A percentile compares a stretch with the other conserved stretches of the same genome.
phyloP scores from a whole-genome alignment of 2,113 vertebrate species.

The Takifugu bimaculatus region DNA sequence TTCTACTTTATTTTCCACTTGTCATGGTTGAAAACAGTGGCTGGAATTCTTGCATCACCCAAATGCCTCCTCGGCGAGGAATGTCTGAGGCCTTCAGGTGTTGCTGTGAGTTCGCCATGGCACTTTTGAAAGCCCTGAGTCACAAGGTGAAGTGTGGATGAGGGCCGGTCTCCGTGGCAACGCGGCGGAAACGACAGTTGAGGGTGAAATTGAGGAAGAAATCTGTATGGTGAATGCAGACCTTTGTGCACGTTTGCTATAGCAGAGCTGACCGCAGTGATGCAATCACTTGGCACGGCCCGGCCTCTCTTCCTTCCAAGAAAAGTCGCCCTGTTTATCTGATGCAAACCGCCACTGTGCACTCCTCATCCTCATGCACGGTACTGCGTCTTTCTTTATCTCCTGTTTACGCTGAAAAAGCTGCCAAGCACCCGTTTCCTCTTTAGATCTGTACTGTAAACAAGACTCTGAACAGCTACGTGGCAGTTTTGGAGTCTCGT shows the following conservation, averaged over 20 bases:
- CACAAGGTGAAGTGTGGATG: background rate
- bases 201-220: conserved; percentile 21
- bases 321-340: conserved; percentile 12
- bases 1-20: no score
- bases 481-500: background rate
- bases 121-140: conserved; percentile 15
- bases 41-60: no score
- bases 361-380: background rate
- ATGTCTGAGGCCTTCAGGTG: background rate
- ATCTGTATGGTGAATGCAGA: conserved; percentile 26
- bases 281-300: conserved; percentile 47
- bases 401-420: no score
- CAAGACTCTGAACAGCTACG: no score
- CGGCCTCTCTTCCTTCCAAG: conserved; percentile 10
- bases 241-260: conserved; percentile 10
- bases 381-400: background rate
- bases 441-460: no score
- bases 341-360: background rate
- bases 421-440: no score
- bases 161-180: conserved; percentile 23
- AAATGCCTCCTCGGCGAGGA: no score
- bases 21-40: no score
- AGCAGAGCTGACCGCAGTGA: conserved; percentile 19
- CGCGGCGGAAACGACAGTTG: conserved; percentile 9
- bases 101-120: background rate